Percentiles rank a stretch among this genome's conserved stretches.
phyloP scores from a whole-genome alignment of 30 jellyfish, hydroid and myxozoan genomes.

The Hydractinia symbiolongicarpus region DNA sequence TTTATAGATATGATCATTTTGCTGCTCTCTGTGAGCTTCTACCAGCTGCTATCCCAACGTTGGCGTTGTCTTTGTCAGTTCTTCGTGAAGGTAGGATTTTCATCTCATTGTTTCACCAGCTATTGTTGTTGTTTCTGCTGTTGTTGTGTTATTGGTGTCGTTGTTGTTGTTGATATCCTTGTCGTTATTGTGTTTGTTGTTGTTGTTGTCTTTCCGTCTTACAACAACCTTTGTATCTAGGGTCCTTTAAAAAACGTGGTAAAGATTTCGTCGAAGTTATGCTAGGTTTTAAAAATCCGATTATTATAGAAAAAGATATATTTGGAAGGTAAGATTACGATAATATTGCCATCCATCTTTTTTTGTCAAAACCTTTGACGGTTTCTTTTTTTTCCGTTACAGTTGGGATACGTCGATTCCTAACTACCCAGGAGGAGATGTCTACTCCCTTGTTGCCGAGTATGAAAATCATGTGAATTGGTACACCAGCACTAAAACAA shows the following conservation, averaged over 20 bases:
- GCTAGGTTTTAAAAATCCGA: constrained; percentile 23
- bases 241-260: constrained; percentile 20
- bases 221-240: background rate
- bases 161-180: too few relatives aligned
- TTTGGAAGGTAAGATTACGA: constrained; percentile 30
- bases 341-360: background rate
- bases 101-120: background rate
- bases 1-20: constrained; percentile 37
- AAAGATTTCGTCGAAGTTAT: constrained; percentile 19
- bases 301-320: constrained; percentile 23
- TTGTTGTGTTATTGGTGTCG: too few relatives aligned
- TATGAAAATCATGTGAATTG: constrained; percentile 46
- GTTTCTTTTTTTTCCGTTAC: background rate
- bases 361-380: background rate
- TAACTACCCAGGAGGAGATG: constrained; percentile 38
- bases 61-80: constrained; percentile 33
- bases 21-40: constrained; percentile 53
- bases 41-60: constrained; percentile 51
- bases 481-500: constrained; percentile 23
- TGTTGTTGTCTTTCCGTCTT: background rate
- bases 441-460: constrained; percentile 42
- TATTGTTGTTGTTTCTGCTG: background rate
- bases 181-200: background rate
- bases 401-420: constrained; percentile 33
- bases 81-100: constrained; percentile 27